phyloP scores from a whole-genome alignment of 2,888 invertebrate species.

The Ctenicera cuprea region DNA sequence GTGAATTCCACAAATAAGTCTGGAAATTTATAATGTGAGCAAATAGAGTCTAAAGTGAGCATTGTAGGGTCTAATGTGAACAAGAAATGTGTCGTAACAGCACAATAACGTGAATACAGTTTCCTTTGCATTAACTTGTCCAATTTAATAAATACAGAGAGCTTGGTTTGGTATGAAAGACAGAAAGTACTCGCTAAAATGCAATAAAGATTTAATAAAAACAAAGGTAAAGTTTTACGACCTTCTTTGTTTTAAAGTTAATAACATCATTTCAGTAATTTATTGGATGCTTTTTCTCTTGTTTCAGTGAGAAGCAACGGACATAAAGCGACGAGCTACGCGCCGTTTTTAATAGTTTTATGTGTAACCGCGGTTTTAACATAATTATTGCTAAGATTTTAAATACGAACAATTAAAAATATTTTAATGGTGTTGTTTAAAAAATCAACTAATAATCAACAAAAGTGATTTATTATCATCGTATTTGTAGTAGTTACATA shows the following conservation, averaged over 20 bases:
- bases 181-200: not conserved
- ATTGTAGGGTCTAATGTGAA: too few relatives aligned
- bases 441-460: conserved; percentile 15
- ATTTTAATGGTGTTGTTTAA: conserved; percentile 26
- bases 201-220: conserved; percentile 6
- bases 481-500: conserved; percentile 27
- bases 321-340: conserved; percentile 19
- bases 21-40: too few relatives aligned
- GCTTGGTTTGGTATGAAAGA: not conserved
- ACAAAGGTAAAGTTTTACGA: not conserved
- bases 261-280: conserved; percentile 10
- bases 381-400: conserved; percentile 19
- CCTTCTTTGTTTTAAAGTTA: not conserved
- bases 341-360: conserved; percentile 32
- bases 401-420: not conserved
- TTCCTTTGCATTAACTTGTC: too few relatives aligned
- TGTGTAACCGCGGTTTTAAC: conserved; percentile 12
- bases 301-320: conserved; percentile 52
- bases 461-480: conserved; percentile 25
- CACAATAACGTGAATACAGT: too few relatives aligned
- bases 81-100: too few relatives aligned
- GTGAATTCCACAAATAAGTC: too few relatives aligned
- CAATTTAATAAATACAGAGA: conserved; percentile 6
- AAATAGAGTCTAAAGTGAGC: too few relatives aligned
- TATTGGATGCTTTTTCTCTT: conserved; percentile 30